Evolutionary conservation across 2,888 invertebrate species (phyloP).

Genomic region (Amaurobius ferox): DNA sequence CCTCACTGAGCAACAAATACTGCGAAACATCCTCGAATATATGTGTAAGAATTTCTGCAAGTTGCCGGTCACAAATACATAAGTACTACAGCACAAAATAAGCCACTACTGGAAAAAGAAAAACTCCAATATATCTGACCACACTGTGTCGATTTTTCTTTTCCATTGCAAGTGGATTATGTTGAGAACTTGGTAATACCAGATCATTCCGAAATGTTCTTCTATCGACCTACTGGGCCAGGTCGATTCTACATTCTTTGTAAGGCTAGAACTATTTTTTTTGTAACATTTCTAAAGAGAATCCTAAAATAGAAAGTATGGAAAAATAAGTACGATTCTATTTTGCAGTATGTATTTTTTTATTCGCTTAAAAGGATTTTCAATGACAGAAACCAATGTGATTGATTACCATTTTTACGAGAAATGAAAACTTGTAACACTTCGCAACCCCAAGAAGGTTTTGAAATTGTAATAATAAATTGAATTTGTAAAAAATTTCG

Average conservation of each 20-base stretch:
- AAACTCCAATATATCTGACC: neutral
- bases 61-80: neutral
- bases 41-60: constrained; percentile 3
- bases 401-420: too few species aligned
- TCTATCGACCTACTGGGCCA: constrained; percentile 33
- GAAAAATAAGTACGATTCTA: neutral
- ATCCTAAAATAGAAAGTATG: neutral
- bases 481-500: too few species aligned
- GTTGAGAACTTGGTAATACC: constrained; percentile 51
- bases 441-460: too few species aligned
- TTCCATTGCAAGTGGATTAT: constrained; percentile 47
- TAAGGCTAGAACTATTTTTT: constrained; percentile 21
- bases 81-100: neutral
- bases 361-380: neutral
- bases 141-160: neutral
- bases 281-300: constrained; percentile 19
- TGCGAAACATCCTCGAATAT: neutral
- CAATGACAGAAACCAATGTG: neutral
- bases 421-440: too few species aligned
- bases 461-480: too few species aligned
- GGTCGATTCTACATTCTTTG: constrained; percentile 51
- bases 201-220: constrained; percentile 28
- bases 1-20: neutral
- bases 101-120: neutral
- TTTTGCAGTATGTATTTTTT: neutral